These are phyloP conservation scores for Deroptyus accipitrinus DNA, from an alignment of 2,113 vertebrate genomes.

Conservation along the genomic window DNA sequence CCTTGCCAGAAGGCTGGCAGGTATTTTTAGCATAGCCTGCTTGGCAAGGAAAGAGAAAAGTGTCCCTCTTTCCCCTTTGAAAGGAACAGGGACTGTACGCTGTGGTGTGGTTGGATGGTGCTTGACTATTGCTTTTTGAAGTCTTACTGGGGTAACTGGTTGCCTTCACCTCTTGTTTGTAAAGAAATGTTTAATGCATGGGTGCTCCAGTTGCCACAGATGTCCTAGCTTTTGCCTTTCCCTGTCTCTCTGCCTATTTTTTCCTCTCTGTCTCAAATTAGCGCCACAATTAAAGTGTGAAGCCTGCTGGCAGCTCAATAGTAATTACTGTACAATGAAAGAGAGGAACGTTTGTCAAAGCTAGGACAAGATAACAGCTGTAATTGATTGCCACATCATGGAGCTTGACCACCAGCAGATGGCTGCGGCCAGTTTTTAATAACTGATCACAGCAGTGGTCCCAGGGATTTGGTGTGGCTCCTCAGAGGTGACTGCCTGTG, in stretches of 20 bases:
- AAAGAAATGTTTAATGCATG: slow-evolving; percentile 23
- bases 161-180: neutral
- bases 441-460: neutral
- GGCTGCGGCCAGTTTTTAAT: slow-evolving; percentile 48
- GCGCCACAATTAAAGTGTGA: slow-evolving; percentile 69
- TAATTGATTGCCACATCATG: slow-evolving; percentile 72
- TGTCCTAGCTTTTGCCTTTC: slow-evolving; percentile 51
- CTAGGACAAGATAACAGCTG: slow-evolving; percentile 73
- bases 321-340: slow-evolving; percentile 73
- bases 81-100: neutral
- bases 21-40: slow-evolving; percentile 47
- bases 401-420: slow-evolving; percentile 73
- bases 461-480: neutral
- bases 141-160: neutral
- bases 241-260: slow-evolving; percentile 54
- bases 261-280: slow-evolving; percentile 71
- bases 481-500: neutral
- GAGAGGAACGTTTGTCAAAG: slow-evolving; percentile 73
- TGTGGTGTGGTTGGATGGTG: neutral
- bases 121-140: neutral
- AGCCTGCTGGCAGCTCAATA: slow-evolving; percentile 71
- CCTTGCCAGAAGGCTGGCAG: slow-evolving; percentile 21
- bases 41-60: neutral
- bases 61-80: neutral
- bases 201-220: neutral